Percentiles rank a stretch among this genome's conserved stretches.
phyloP scores from a whole-genome alignment of 1,140 invertebrate genomes.

The Nasonia vitripennis region DNA sequence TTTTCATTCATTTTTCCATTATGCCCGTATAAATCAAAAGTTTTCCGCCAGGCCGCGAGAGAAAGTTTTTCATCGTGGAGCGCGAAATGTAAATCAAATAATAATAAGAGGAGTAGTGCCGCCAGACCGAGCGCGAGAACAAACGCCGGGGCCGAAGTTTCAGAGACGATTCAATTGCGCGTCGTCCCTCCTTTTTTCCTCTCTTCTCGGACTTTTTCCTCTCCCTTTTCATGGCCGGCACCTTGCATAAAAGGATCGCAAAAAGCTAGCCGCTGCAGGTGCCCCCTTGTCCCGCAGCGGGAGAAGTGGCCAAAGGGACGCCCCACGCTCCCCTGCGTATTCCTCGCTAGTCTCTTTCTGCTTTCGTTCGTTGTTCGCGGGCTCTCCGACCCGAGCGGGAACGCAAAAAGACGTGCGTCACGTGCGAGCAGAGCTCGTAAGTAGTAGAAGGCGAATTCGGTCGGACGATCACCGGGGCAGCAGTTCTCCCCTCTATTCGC shows the following conservation, averaged over 20 bases:
- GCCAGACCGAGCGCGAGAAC: constrained; percentile 2
- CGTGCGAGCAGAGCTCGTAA: not conserved
- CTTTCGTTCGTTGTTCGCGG: constrained; percentile 10
- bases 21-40: constrained; percentile 48
- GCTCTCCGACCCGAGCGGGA: not conserved
- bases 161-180: constrained; percentile 42
- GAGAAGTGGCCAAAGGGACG: not conserved
- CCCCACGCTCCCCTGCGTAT: not conserved
- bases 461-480: not conserved
- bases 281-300: not conserved
- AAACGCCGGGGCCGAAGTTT: constrained; percentile 11
- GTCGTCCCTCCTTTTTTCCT: not conserved
- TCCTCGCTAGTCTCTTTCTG: constrained; percentile 4
- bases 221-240: constrained; percentile 22
- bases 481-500: no score
- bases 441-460: constrained; percentile 17
- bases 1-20: constrained; percentile 53
- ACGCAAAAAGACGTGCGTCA: not conserved
- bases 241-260: constrained; percentile 39
- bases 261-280: constrained; percentile 8
- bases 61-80: constrained; percentile 46
- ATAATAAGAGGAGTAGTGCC: constrained; percentile 35
- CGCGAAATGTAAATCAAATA: constrained; percentile 52
- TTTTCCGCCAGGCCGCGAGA: not conserved
- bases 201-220: constrained; percentile 24